phyloP scores from a whole-genome alignment of 2,797 vertebrate species.

The Gastrophryne carolinensis region DNA sequence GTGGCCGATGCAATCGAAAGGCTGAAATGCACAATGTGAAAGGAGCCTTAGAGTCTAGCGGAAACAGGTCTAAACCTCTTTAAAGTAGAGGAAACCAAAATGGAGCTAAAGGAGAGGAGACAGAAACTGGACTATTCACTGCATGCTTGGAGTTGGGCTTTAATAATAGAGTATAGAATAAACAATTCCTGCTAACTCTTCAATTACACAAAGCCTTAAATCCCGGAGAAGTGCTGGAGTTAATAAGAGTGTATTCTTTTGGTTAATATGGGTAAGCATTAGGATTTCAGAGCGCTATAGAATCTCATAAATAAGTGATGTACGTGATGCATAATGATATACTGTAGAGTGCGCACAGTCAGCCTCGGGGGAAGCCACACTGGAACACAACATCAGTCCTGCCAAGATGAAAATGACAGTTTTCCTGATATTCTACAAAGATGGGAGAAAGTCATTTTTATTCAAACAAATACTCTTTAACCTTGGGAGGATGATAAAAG shows the following conservation, averaged over 20 bases:
- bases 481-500: constrained; percentile 10
- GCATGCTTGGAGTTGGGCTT: too few relatives aligned
- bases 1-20: too few relatives aligned
- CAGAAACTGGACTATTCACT: too few relatives aligned
- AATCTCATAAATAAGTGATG: constrained; percentile 49
- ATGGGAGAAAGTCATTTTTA: constrained; percentile 28
- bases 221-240: constrained; percentile 4
- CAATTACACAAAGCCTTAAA: background rate
- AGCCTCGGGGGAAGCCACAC: constrained; percentile 34
- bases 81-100: too few relatives aligned
- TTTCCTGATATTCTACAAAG: constrained; percentile 25
- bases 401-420: constrained; percentile 32
- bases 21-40: too few relatives aligned
- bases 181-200: background rate
- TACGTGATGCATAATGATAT: constrained; percentile 40
- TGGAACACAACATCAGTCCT: constrained; percentile 39
- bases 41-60: too few relatives aligned
- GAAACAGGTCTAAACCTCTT: too few relatives aligned
- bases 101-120: too few relatives aligned
- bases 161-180: background rate
- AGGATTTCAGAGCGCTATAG: constrained; percentile 34
- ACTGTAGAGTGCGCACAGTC: constrained; percentile 39
- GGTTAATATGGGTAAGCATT: constrained; percentile 42
- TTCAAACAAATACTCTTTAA: constrained; percentile 32
- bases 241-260: constrained; percentile 19